Base-by-base conservation (phyloP, 2,113 vertebrate genomes). In the Tetraodon nigroviridis region DNA sequence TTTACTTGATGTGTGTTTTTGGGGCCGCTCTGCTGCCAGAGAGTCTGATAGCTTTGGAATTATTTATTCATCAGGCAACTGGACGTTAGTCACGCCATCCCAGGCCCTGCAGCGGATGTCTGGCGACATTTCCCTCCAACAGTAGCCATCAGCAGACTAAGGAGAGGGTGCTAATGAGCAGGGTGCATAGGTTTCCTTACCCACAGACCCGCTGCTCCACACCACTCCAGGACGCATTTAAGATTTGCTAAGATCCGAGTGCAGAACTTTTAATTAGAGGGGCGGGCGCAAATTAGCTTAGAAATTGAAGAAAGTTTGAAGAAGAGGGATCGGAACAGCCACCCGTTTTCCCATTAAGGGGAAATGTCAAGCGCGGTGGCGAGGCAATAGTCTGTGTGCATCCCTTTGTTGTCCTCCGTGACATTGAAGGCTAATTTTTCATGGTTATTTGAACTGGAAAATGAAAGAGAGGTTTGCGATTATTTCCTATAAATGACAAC, bases 401-500 rank as follows among this genome's bases (percentile, higher is more conserved):
- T 89, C 87, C 89, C 91, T 94, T 93, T 94, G 92, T 94, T 93
- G 90, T 90, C 85, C 91, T 90, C 86, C 75, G 91, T 94, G 93
- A 97, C 93, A 93, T 92, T 93, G 94, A 93, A 91, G 93, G 94
- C 93, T 94, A 94, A 95, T 96, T 96, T 95, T 95, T 96, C 94
- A 95, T 96, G 93, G 92, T 94, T 95, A 93, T 96, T 96, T 97
- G 93, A 94, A 93, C 93, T 95, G 92, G 93, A 95, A 95, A 94
- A 95, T 95, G 90, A 91, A 92, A 90, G 90, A 91, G 92, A 92
- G 92, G 92, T 92, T 94, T 92, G 90, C 78, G 92, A 94, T 95
- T 93, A 95, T 96, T 95, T 94, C 94, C 93, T 93, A 93, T 94
- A 95, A 95, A 93, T 95, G 94, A 97, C 93, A 96, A 94, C 93